Conservation (phyloP, 2,888 invertebrate genomes). For the Nomada fabriciana region DNA sequence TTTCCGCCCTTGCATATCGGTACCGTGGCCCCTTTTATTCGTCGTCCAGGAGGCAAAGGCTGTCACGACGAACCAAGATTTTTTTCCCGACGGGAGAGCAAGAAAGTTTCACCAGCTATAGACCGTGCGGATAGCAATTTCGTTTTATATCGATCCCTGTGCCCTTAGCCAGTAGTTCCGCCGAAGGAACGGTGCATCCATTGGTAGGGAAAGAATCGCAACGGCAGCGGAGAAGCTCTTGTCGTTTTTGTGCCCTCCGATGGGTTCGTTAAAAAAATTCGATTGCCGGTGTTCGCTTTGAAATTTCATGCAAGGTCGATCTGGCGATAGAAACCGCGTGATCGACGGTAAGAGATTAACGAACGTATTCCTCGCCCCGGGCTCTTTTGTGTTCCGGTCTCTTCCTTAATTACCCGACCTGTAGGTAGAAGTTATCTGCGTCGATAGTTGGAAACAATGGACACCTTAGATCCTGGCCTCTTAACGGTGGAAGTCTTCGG, state of each 20-base stretch:
- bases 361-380: slow-evolving; percentile 55
- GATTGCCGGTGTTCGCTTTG: slow-evolving; percentile 38
- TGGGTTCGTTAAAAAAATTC: slow-evolving; percentile 57
- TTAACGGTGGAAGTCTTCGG: slow-evolving; percentile 53
- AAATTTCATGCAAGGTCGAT: slow-evolving; percentile 49
- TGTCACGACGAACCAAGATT: neutral
- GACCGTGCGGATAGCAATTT: neutral
- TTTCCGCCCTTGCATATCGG: neutral
- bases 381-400: slow-evolving; percentile 55
- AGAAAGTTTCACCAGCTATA: slow-evolving; percentile 1
- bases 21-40: no score
- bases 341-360: slow-evolving; percentile 64
- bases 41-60: no score
- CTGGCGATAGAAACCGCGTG: slow-evolving; percentile 42
- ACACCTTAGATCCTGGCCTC: slow-evolving; percentile 54
- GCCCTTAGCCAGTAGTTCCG: neutral
- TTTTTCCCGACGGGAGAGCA: neutral
- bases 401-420: slow-evolving; percentile 73
- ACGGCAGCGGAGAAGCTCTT: neutral
- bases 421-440: slow-evolving; percentile 68
- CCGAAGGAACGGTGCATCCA: neutral
- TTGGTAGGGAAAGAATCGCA: slow-evolving; percentile 5
- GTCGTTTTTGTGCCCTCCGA: slow-evolving; percentile 16
- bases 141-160: slow-evolving; percentile 21
- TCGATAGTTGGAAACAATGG: slow-evolving; percentile 73